Conservation (phyloP, 2,797 vertebrate species). For the Nyctalus aviator region DNA sequence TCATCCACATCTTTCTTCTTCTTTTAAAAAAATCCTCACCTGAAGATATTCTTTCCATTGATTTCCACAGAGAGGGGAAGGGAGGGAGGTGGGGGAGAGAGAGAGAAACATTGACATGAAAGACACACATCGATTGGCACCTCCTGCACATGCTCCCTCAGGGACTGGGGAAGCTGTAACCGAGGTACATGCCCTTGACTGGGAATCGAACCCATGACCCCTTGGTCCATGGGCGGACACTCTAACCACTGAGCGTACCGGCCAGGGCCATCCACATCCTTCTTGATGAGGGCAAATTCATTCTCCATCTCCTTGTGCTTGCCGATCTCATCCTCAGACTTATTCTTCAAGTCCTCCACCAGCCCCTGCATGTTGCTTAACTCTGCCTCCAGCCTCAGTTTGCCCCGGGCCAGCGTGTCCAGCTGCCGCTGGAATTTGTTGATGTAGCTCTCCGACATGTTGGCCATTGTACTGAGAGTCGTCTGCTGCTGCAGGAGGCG, state of each 20-base stretch:
- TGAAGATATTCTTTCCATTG: no score
- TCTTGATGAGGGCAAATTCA: conserved; percentile 96
- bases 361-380: not conserved
- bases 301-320: conserved; percentile 96
- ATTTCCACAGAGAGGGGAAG: no score
- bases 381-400: no score
- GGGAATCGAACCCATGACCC: not conserved
- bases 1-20: conserved; percentile 66
- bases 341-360: conserved; percentile 94
- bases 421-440: no score
- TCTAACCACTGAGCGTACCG: not conserved
- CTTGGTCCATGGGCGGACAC: not conserved
- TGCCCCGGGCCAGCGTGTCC: no score
- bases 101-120: no score
- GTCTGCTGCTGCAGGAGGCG: conserved; percentile 89
- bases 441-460: no score
- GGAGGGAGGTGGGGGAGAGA: no score
- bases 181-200: not conserved
- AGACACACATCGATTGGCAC: no score
- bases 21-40: no score
- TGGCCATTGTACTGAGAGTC: no score
- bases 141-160: no score
- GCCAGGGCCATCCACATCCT: conserved; percentile 93
- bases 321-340: conserved; percentile 98
- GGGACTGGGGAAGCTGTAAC: not conserved